A percentile compares a stretch with the other conserved stretches of the same genome.
Evolutionary conservation across 2,113 vertebrate species (phyloP).

Genomic region (Catharus minimus): DNA sequence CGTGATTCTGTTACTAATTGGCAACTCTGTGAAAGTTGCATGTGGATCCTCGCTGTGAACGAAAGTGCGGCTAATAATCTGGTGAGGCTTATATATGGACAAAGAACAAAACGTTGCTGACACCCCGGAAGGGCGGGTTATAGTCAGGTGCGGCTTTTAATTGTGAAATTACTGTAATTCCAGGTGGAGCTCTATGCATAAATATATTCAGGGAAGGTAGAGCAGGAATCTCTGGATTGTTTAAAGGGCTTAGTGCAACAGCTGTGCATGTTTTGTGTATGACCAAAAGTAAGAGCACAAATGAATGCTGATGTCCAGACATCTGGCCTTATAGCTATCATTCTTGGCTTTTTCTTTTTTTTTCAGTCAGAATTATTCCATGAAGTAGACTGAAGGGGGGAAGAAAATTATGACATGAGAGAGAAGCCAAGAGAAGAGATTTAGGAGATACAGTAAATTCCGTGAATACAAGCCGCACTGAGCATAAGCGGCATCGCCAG

Average conservation of each 20-base stretch:
- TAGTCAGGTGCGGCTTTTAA: too few relatives aligned
- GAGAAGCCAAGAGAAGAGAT: neutral
- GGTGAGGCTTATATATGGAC: too few relatives aligned
- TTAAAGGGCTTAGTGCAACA: slow-evolving; percentile 54
- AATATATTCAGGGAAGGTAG: neutral
- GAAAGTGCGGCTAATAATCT: too few relatives aligned
- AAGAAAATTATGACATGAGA: neutral
- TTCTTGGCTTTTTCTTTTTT: neutral
- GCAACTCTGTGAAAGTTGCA: too few relatives aligned
- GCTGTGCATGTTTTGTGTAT: slow-evolving; percentile 54
- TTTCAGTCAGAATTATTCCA: neutral
- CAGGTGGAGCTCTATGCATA: slow-evolving; percentile 23
- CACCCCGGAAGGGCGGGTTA: too few relatives aligned
- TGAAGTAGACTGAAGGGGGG: neutral
- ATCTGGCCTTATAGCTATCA: slow-evolving; percentile 32
- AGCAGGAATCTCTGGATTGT: slow-evolving; percentile 35
- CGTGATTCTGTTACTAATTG: too few relatives aligned
- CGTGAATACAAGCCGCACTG: too few relatives aligned
- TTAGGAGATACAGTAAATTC: neutral
- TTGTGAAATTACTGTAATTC: neutral
- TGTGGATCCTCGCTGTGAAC: too few relatives aligned
- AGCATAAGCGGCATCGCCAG: too few relatives aligned
- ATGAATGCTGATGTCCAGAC: slow-evolving; percentile 24
- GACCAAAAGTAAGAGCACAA: slow-evolving; percentile 25
- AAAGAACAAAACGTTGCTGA: too few relatives aligned